phyloP scores from a whole-genome alignment of 2,113 vertebrate genomes.

The Empidonax alnorum region DNA sequence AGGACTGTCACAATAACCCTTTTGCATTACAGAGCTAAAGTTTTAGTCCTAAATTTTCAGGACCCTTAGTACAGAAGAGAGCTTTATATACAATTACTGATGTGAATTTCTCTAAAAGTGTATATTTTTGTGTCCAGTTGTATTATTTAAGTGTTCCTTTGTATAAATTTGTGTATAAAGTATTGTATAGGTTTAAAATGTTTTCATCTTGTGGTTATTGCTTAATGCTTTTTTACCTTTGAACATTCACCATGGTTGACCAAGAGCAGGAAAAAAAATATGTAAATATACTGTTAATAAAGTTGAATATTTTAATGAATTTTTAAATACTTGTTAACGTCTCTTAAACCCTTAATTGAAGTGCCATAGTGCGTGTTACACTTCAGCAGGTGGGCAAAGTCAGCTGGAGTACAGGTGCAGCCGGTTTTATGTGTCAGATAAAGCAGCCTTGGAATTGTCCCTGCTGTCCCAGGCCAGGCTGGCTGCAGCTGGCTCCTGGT shows the following conservation, averaged over 20 bases:
- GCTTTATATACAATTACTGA: conserved; percentile 86
- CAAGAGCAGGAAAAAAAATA: conserved; percentile 71
- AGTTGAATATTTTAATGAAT: conserved; percentile 88
- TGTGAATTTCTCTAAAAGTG: conserved; percentile 86
- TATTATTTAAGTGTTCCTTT: conserved; percentile 88
- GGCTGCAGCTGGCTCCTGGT: not conserved
- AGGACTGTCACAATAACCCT: conserved; percentile 78
- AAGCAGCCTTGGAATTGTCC: not conserved
- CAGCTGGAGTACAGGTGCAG: not conserved
- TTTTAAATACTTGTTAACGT: conserved; percentile 53
- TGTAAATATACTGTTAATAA: conserved; percentile 87
- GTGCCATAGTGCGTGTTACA: not conserved
- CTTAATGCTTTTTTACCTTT: conserved; percentile 81
- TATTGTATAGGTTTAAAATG: conserved; percentile 84
- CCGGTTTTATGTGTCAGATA: fast-evolving
- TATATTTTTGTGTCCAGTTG: conserved; percentile 87
- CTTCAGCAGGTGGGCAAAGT: not conserved
- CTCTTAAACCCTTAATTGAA: not conserved
- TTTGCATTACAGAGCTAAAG: conserved; percentile 76
- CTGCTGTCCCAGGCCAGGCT: not conserved
- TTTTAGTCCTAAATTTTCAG: conserved; percentile 81
- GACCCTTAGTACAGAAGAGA: conserved; percentile 78
- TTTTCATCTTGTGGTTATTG: conserved; percentile 84
- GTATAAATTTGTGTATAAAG: conserved; percentile 85
- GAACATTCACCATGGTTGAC: conserved; percentile 78